Evolutionary conservation across 2,797 vertebrate genomes (phyloP), one percentile per base, ranked within the genome.

Genomic region (Florisuga fusca): DNA sequence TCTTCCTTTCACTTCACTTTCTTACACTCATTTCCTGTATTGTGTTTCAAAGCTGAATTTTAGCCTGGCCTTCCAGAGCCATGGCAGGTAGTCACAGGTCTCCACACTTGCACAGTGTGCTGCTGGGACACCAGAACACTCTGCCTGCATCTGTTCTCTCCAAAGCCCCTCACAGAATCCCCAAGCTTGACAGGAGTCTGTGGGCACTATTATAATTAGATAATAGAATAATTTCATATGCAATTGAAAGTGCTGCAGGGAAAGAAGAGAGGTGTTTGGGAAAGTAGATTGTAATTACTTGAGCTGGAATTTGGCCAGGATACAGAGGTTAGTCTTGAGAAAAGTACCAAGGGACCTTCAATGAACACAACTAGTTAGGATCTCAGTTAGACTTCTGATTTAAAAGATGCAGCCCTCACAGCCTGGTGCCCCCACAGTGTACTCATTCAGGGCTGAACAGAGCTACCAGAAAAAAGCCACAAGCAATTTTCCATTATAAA

Each of bases 291-390:
- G 93, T 90, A 95, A 95, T 96, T 93, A 94, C 94, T 85, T 2
- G 95, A 96, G 95, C 94, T 96, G 96, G 96, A 96, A 96, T 95
- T 91, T 78, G 96, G 95, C 96, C 95, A 96, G 95, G 91, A 95
- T 68, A 27, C 43, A 55, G 89, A 68, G 95, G 94, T 93, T 87
- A 51, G 89, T 54, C 84, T 43, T 54, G 87, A 2, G 5, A 26
- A 36, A 50, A 87, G 94, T 51, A 12, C 73, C 36, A 0, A 69
- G 95, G 93, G 89, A 95, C 48, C 75, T 43, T 11, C 75, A 18
- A 3, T 4, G 84, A 95, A 7, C 91, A 58, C 72, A 23, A 77
- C 21, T 81, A 89, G 87, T 58, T 27, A 48, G 53, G 79, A 83
- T 75, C 91, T 23, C 73, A 27, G 84, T n/a, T 45, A 77, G 61